phyloP scores from a whole-genome alignment of 2,797 vertebrate species.

The Sus cebifrons region DNA sequence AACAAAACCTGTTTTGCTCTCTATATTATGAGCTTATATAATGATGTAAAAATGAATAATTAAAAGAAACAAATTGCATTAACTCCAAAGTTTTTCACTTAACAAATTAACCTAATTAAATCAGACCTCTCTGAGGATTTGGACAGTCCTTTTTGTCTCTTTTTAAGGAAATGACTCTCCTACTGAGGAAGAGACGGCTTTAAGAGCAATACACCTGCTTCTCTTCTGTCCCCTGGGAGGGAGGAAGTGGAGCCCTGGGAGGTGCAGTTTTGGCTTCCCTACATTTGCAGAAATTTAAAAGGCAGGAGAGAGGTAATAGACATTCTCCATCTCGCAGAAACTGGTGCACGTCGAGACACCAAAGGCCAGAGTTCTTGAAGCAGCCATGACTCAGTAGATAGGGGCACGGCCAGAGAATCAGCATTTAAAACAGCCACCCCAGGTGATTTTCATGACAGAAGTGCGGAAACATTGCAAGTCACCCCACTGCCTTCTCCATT shows the following conservation, averaged over 20 bases:
- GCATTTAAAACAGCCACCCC: not conserved
- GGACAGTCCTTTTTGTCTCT: not conserved
- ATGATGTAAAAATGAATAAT: slow-evolving; percentile 50
- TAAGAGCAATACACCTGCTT: not conserved
- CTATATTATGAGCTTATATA: slow-evolving; percentile 32
- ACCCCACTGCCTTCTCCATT: not conserved
- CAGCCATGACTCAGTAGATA: not conserved
- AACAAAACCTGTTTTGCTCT: not conserved
- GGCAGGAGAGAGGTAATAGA: not conserved
- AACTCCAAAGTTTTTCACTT: slow-evolving; percentile 38
- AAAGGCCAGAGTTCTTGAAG: not conserved
- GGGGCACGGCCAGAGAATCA: not conserved
- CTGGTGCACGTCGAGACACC: not conserved
- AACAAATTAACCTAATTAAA: slow-evolving; percentile 64
- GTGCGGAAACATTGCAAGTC: not conserved
- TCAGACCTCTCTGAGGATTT: not conserved
- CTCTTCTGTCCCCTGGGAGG: not conserved
- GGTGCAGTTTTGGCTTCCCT: not conserved
- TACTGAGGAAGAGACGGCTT: not conserved
- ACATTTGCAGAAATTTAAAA: not conserved
- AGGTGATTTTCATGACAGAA: not conserved
- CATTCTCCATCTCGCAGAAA: not conserved
- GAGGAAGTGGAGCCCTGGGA: not conserved
- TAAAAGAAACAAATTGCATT: not conserved
- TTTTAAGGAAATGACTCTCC: not conserved